These are phyloP conservation scores for Mobula birostris DNA, from an alignment of 2,113 vertebrate species.

Conservation along the genomic window DNA sequence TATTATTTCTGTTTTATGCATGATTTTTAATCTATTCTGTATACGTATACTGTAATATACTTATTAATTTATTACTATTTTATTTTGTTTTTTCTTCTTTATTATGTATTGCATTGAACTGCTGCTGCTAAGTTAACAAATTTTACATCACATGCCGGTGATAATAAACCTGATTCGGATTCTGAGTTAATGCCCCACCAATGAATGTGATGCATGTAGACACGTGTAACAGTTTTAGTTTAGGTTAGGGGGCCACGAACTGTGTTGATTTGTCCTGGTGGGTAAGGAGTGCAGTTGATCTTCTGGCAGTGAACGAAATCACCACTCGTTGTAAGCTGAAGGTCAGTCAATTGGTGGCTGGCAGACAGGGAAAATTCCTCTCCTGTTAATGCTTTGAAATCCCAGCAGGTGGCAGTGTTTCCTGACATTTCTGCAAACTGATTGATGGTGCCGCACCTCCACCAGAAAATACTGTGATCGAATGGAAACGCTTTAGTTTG, in stretches of 20 bases:
- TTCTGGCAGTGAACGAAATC: background rate
- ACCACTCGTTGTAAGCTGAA: background rate
- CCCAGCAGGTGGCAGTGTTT: constrained; percentile 20
- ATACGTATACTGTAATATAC: too few species aligned
- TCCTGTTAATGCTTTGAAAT: background rate
- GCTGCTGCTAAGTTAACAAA: too few species aligned
- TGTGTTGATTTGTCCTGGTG: background rate
- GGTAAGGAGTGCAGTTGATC: background rate
- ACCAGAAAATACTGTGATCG: background rate
- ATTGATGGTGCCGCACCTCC: background rate
- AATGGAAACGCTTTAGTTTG: background rate
- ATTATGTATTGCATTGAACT: too few species aligned
- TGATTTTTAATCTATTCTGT: too few species aligned
- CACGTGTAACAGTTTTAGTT: background rate
- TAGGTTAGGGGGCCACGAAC: background rate
- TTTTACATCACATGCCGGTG: too few species aligned
- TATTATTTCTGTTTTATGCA: too few species aligned
- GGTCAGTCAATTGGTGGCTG: too few species aligned
- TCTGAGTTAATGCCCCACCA: background rate
- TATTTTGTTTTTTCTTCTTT: too few species aligned
- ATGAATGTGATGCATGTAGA: background rate
- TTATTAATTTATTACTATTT: too few species aligned
- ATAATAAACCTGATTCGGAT: too few species aligned
- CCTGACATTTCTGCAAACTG: background rate
- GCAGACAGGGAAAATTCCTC: background rate